Conservation (phyloP, 1,140 invertebrate species). For the Drosophila obscura region DNA sequence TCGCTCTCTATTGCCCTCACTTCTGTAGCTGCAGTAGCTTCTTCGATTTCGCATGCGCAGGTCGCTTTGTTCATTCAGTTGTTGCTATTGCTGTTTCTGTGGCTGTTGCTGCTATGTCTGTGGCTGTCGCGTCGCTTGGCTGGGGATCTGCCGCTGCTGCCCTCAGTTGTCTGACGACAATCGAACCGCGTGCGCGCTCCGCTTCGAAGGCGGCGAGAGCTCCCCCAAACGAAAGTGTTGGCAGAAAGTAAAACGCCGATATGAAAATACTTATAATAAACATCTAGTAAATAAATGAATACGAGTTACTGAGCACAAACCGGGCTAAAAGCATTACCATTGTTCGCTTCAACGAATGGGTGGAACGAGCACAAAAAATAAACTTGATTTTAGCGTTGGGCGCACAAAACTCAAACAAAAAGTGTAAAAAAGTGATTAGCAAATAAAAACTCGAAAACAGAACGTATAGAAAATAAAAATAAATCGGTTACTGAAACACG, state of each 20-base stretch:
- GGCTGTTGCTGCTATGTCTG: slow-evolving; percentile 16
- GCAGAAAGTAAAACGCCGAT: slow-evolving; percentile 13
- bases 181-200: slow-evolving; percentile 68
- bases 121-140: slow-evolving; percentile 27
- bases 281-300: slow-evolving; percentile 20
- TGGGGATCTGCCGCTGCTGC: slow-evolving; percentile 43
- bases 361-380: slow-evolving; percentile 31
- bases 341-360: slow-evolving; percentile 3
- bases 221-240: slow-evolving; percentile 23
- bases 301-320: not conserved
- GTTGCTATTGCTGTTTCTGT: slow-evolving; percentile 5
- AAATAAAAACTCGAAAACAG: slow-evolving; percentile 33
- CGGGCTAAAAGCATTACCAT: slow-evolving; percentile 17
- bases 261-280: slow-evolving; percentile 32
- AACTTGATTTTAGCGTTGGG: slow-evolving; percentile 43
- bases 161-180: slow-evolving; percentile 67
- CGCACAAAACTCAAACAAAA: slow-evolving; percentile 9
- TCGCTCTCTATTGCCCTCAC: slow-evolving; percentile 12
- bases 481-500: slow-evolving; percentile 60
- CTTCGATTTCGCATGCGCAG: slow-evolving; percentile 68
- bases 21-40: slow-evolving; percentile 24
- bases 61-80: slow-evolving; percentile 33
- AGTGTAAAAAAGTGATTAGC: slow-evolving; percentile 33
- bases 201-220: slow-evolving; percentile 57
- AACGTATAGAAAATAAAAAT: slow-evolving; percentile 49